phyloP scores from a whole-genome alignment of 2,888 invertebrate species.

The Lithosia quadra region DNA sequence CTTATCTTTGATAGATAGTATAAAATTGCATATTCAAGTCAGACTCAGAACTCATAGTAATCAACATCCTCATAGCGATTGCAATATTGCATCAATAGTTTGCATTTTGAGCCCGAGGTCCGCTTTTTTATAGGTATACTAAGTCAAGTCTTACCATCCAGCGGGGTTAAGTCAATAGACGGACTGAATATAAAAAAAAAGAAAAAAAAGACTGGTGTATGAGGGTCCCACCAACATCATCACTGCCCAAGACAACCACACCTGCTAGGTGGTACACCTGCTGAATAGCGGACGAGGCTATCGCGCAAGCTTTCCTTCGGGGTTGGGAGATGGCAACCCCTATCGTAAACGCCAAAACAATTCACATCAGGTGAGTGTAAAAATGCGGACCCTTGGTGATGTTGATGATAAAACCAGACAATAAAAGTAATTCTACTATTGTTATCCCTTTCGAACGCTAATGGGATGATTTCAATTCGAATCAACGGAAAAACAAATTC shows the following conservation, averaged over 20 bases:
- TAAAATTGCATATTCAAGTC: neutral
- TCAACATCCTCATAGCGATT: too few relatives aligned
- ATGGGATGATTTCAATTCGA: slow-evolving; percentile 5
- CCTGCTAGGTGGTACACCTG: neutral
- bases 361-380: neutral
- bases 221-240: too few relatives aligned
- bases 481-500: slow-evolving; percentile 1
- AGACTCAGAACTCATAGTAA: neutral
- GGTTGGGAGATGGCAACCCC: neutral
- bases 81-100: too few relatives aligned
- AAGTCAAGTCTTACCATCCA: too few relatives aligned
- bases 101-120: too few relatives aligned
- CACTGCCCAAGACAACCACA: too few relatives aligned
- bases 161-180: too few relatives aligned
- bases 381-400: neutral
- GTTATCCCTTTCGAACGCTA: neutral
- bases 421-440: neutral
- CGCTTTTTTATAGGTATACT: neutral
- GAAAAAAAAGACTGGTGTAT: too few relatives aligned
- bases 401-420: neutral
- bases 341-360: neutral
- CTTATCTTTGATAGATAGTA: neutral
- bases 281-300: neutral
- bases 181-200: too few relatives aligned
- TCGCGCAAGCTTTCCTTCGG: neutral